These are phyloP conservation scores for Polydesmus complanatus DNA, from an alignment of 2,888 invertebrate genomes.

Conservation along the genomic window DNA sequence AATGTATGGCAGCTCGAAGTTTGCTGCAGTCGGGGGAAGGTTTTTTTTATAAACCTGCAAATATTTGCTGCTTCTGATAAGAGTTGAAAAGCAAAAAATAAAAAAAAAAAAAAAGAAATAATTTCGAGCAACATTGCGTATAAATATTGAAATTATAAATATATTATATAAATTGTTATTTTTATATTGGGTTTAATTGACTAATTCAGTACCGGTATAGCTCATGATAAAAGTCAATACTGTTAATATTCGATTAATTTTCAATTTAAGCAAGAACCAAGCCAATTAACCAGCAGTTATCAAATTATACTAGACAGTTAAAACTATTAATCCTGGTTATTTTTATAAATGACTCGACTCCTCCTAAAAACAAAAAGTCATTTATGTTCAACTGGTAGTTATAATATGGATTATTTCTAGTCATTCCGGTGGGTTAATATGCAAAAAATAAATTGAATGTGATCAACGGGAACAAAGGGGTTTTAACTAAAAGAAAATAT, in stretches of 20 bases:
- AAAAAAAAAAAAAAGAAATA: slow-evolving; percentile 5
- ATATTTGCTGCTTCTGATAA: slow-evolving; percentile 6
- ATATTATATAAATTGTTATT: background rate
- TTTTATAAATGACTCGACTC: too few relatives aligned
- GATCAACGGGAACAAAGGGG: background rate
- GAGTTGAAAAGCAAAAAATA: background rate
- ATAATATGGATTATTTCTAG: too few relatives aligned
- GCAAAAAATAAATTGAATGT: background rate
- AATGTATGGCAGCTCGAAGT: too few relatives aligned
- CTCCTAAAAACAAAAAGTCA: too few relatives aligned
- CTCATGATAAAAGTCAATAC: too few relatives aligned
- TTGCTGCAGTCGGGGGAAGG: too few relatives aligned
- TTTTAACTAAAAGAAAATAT: background rate
- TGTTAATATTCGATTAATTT: too few relatives aligned
- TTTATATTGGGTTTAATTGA: background rate
- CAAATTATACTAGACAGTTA: too few relatives aligned
- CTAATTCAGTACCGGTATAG: background rate
- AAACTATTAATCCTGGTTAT: too few relatives aligned
- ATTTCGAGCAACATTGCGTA: background rate
- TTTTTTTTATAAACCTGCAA: slow-evolving; percentile 7
- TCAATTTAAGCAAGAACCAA: too few relatives aligned
- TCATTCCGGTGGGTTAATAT: background rate
- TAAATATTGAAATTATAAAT: background rate
- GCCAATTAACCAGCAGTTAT: too few relatives aligned
- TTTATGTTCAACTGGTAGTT: too few relatives aligned